phyloP scores from a whole-genome alignment of 2,797 vertebrate species.

The Martes flavigula region DNA sequence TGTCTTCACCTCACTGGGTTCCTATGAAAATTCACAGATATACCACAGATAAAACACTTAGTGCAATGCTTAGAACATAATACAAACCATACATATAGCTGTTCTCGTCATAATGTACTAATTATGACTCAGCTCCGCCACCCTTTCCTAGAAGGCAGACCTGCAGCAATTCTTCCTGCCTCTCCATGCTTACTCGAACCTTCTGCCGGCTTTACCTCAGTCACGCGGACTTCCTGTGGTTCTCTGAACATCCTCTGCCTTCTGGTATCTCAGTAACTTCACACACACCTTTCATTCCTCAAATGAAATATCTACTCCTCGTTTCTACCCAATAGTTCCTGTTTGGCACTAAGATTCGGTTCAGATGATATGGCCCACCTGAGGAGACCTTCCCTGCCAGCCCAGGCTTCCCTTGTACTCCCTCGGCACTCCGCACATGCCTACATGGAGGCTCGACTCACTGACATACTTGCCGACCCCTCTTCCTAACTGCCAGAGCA shows the following conservation, averaged over 20 bases:
- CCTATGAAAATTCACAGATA: not conserved
- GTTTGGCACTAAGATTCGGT: not conserved
- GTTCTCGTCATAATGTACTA: not conserved
- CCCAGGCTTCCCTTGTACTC: not conserved
- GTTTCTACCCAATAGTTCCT: not conserved
- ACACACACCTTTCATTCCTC: not conserved
- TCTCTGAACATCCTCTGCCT: not conserved
- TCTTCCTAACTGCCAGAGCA: not conserved
- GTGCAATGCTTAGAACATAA: not conserved
- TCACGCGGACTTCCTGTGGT: fast-evolving
- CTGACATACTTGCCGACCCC: too few relatives aligned
- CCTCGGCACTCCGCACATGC: fast-evolving
- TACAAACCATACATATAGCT: not conserved
- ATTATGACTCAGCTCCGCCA: not conserved
- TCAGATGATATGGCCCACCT: not conserved
- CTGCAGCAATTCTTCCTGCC: not conserved
- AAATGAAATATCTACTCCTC: not conserved
- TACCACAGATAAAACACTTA: not conserved
- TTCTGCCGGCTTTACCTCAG: not conserved
- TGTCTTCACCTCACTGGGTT: not conserved
- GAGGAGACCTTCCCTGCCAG: not conserved
- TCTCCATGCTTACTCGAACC: not conserved
- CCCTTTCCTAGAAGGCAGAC: not conserved
- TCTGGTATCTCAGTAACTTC: not conserved
- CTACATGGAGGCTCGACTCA: not conserved